Evolutionary conservation across 2,113 vertebrate species (phyloP), one percentile per base, ranked within the genome.

Genomic region (Cochlearius cochlearius): DNA sequence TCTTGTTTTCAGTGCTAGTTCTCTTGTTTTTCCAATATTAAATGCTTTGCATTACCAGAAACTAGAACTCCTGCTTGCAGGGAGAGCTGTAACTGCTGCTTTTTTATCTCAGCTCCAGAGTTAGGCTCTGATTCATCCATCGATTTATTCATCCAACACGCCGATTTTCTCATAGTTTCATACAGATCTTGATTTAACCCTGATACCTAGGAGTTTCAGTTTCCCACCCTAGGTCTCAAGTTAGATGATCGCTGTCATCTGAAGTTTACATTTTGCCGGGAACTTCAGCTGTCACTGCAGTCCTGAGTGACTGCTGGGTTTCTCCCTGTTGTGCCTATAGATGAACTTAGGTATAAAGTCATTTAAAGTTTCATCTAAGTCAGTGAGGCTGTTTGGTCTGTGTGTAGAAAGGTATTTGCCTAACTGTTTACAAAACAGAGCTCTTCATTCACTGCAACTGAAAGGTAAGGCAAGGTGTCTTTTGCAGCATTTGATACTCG

Each of bases 401-500:
- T 13, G 23, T 16, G 11, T 60, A 8, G 25, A 36, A 71, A 52
- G 81, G 22, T 10, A 12, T 56, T 63, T 68, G 26, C 41, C 3
- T 4, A 68, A 9, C 60, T 64, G 43, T 94, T 91, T 69, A 58
- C 53, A 62, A 90, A 94, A 60, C 39, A 85, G 3, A 45, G 20
- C n/a, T 62, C 38, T 74, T 73, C 19, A 3, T 29, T 69, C 47
- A 17, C 52, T n/a, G 49, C 30, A 26, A 12, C 0, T 1, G 27
- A 55, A 29, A 56, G 43, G 36, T 63, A 5, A 49, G 47, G 15
- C 29, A 38, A 59, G 52, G 60, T 77, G 49, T 71, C 34, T 89
- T 50, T 67, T 38, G 10, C 3, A 50, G 38, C 1, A 4, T 0
- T 49, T 34, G 23, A 5, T 32, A 10, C 20, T 45, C 1, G 0